A percentile compares a stretch with the other conserved stretches of the same genome.
phyloP scores from a whole-genome alignment of 1,140 invertebrate species.

The Holcopasites calliopsidis region DNA sequence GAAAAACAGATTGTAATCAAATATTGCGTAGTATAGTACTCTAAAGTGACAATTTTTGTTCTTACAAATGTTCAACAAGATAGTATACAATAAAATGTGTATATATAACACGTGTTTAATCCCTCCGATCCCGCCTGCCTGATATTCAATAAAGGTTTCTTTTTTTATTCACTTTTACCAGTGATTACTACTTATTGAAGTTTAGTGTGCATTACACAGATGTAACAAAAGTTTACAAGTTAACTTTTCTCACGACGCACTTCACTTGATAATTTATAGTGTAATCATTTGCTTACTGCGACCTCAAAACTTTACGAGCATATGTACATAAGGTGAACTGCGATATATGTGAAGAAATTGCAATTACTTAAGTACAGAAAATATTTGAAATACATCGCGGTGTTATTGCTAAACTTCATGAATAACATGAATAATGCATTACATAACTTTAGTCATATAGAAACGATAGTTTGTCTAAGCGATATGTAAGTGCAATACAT shows the following conservation, averaged over 20 bases:
- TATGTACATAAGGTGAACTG: slow-evolving; percentile 5
- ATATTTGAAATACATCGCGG: not conserved
- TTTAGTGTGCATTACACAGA: slow-evolving; percentile 54
- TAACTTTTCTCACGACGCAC: slow-evolving; percentile 15
- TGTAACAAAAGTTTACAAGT: slow-evolving; percentile 50
- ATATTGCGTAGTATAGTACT: slow-evolving; percentile 36
- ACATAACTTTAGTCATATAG: not conserved
- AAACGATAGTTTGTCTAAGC: slow-evolving; percentile 19
- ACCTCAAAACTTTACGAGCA: too few species aligned
- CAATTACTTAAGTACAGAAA: slow-evolving; percentile 33
- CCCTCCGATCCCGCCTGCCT: slow-evolving; percentile 41
- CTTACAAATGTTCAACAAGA: slow-evolving; percentile 72
- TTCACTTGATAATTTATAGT: slow-evolving; percentile 21
- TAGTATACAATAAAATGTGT: slow-evolving; percentile 74
- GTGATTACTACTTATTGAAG: slow-evolving; percentile 27
- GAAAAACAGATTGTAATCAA: slow-evolving; percentile 13
- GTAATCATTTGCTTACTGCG: slow-evolving; percentile 24
- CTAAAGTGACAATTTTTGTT: slow-evolving; percentile 62
- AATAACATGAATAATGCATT: slow-evolving; percentile 14
- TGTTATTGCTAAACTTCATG: not conserved
- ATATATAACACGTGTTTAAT: slow-evolving; percentile 67
- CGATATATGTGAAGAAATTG: too few species aligned
- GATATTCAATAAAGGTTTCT: slow-evolving; percentile 50
- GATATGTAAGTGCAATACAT: slow-evolving; percentile 10
- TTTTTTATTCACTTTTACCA: slow-evolving; percentile 35